Base-by-base conservation (phyloP, 2,888 invertebrate genomes). In the Cephus runcator region DNA sequence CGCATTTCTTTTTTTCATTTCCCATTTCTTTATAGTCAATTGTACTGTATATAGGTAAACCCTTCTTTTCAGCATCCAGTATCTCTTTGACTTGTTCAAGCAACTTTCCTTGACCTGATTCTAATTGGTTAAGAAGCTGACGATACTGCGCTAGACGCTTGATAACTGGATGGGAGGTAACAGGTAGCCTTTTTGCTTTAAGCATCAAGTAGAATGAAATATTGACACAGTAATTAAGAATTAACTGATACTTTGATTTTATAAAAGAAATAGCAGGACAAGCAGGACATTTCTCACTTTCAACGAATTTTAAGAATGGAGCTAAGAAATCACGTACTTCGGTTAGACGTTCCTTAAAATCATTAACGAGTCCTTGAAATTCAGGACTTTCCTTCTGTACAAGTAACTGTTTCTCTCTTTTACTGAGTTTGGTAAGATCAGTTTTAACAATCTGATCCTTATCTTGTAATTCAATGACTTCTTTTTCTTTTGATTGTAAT, bases 381-480 rank as follows among this genome's bases (percentile, higher is more conserved):
- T 98, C 98, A 3, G 98, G 98, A 75, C 97, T 96, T 91, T 98
- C 97, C 88, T 97, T 96, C 88, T 95, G 94, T 82, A 98, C 92
- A 76, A 98, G 90, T 86, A 95, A 95, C 77, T 95, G 87, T 86
- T 96, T 96, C 89, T 98, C 95, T 77, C 95, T 93, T 86, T 95
- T 94, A 23, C 95, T 94, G 87, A 98, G 92, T 85, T 95, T 94
- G 77, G 94, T 94, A 73, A 97, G 92, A 92, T 98, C 97, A 85
- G 94, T 94, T 92, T 95, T 95, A 69, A 97, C 93, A 78, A 95
- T 91, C 84, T 93, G 93, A 80, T 93, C 93, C 79, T 92, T 91
- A 80, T 93, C 92, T 34, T 85, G 85, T 73, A 83, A 84, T 76
- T 88, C 88, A 68, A 90, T 89, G 3, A 76, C 80, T 73, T 87